A percentile compares a stretch with the other conserved stretches of the same genome.
These are phyloP conservation scores for Drosophila cardini DNA, from an alignment of 1,140 invertebrate genomes.

Conservation along the genomic window DNA sequence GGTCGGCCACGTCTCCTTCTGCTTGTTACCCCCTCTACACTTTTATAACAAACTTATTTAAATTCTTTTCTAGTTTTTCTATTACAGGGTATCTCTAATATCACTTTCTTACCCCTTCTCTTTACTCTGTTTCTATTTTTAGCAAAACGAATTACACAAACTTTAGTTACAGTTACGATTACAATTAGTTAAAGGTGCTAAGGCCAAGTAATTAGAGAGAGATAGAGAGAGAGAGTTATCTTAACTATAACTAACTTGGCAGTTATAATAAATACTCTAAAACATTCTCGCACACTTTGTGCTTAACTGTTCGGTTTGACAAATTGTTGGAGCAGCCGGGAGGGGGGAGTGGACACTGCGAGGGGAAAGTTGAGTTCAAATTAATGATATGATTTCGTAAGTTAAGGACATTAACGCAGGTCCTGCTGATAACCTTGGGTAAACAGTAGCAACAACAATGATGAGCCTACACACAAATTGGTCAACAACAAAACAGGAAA, in stretches of 20 bases:
- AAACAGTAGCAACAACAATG: conserved; percentile 24
- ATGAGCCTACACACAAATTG: conserved; percentile 47
- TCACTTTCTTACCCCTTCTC: not conserved
- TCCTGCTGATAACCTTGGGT: conserved; percentile 20
- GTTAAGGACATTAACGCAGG: conserved; percentile 66
- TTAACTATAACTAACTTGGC: conserved; percentile 37
- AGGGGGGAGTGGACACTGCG: not conserved
- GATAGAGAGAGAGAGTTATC: not conserved
- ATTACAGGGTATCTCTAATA: too few relatives aligned
- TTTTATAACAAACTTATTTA: too few relatives aligned
- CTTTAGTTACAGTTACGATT: not conserved
- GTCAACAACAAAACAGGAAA: conserved; percentile 61
- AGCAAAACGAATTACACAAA: not conserved
- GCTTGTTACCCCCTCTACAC: too few relatives aligned
- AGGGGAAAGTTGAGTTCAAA: conserved; percentile 56
- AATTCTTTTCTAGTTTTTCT: too few relatives aligned
- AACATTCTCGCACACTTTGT: not conserved
- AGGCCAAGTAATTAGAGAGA: not conserved
- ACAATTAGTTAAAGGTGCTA: not conserved
- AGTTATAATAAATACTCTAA: conserved; percentile 65
- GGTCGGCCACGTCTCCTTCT: too few relatives aligned
- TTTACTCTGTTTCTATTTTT: not conserved
- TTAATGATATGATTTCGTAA: conserved; percentile 79
- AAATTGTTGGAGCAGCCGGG: conserved; percentile 2
- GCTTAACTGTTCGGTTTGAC: conserved; percentile 24